Percentiles rank a stretch among this genome's conserved stretches.
phyloP scores from a whole-genome alignment of 2,888 invertebrate genomes.

The Patella caerulea region DNA sequence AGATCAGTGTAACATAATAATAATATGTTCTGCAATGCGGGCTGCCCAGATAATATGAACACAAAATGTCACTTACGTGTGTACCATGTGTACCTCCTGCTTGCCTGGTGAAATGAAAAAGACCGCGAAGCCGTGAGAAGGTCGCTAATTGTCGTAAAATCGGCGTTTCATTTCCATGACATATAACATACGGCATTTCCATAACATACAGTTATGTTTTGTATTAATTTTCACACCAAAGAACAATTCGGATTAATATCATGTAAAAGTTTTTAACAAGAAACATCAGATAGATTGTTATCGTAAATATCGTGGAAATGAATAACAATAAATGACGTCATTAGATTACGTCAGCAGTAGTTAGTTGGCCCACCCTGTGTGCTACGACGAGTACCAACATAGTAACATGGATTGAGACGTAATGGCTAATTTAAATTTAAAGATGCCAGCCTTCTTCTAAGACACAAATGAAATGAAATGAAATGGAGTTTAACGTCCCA shows the following conservation, averaged over 20 bases:
- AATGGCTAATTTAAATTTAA: no score
- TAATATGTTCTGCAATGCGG: no score
- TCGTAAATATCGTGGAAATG: background rate
- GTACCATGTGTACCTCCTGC: background rate
- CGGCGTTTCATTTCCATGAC: background rate
- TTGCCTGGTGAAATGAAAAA: background rate
- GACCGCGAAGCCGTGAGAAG: background rate
- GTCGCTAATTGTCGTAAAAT: slow-evolving; percentile 2
- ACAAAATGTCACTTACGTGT: no score
- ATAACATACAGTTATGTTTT: background rate
- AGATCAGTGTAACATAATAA: no score
- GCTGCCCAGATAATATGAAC: no score
- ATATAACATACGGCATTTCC: background rate
- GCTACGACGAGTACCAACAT: no score
- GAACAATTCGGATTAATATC: background rate
- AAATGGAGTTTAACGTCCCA: no score
- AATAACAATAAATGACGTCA: background rate
- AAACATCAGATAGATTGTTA: background rate
- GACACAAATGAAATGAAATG: no score
- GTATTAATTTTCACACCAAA: background rate
- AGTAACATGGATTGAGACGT: no score
- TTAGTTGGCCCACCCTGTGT: background rate
- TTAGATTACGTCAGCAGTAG: background rate
- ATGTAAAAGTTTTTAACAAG: background rate
- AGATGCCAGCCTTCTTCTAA: no score